phyloP scores from a whole-genome alignment of 2,113 vertebrate species.

The Prietella phreatophila region DNA sequence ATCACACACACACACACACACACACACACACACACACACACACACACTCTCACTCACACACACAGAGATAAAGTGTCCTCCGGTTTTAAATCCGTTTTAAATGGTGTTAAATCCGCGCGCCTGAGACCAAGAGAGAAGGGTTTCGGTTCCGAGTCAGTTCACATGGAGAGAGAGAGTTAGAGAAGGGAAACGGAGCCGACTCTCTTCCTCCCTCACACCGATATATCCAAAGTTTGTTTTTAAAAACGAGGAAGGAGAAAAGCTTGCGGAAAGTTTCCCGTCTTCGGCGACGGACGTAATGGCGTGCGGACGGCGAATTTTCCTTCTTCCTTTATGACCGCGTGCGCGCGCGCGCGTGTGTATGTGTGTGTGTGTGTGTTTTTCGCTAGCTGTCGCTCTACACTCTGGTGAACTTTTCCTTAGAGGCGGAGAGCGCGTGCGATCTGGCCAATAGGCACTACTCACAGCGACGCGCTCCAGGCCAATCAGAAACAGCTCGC shows the following conservation, averaged over 20 bases:
- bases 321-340: conserved; percentile 50
- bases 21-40: neutral
- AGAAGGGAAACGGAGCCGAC: neutral
- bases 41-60: neutral
- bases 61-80: neutral
- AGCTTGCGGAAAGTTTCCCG: conserved; percentile 40
- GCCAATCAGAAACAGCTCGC: conserved; percentile 12
- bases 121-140: neutral
- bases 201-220: neutral
- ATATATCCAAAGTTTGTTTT: neutral
- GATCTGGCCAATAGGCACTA: neutral
- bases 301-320: conserved; percentile 51
- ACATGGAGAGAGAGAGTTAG: neutral
- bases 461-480: no score
- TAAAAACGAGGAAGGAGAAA: neutral
- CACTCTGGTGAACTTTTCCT: neutral
- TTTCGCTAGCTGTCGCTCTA: conserved; percentile 56
- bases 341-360: neutral
- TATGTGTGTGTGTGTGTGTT: neutral
- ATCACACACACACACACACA: no score
- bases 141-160: neutral
- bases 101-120: neutral
- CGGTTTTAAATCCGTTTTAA: neutral
- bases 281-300: conserved; percentile 44
- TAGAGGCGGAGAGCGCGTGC: neutral